Evolutionary conservation across 2,888 invertebrate species (phyloP).

Genomic region (Tillus elongatus): DNA sequence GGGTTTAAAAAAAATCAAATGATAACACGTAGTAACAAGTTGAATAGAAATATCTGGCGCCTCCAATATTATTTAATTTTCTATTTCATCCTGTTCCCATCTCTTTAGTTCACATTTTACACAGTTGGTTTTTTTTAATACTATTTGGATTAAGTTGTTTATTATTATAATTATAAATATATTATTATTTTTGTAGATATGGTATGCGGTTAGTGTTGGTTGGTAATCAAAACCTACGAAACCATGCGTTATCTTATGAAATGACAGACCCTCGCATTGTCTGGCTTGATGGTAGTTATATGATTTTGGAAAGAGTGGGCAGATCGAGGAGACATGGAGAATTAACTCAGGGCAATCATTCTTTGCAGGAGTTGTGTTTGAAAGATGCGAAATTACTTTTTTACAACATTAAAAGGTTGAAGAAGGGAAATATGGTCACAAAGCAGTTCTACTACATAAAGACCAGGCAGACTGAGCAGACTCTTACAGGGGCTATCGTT

Average conservation of each 20-base stretch:
- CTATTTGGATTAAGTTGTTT: no score
- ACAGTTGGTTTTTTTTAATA: no score
- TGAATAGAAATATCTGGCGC: no score
- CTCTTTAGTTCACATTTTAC: no score
- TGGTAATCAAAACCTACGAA: conserved; percentile 54
- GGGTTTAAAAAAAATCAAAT: no score
- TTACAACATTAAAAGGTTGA: conserved; percentile 55
- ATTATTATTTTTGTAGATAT: conserved; percentile 43
- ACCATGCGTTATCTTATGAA: conserved; percentile 48
- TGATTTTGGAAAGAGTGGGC: conserved; percentile 65
- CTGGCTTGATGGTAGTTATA: conserved; percentile 52
- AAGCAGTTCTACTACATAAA: conserved; percentile 46
- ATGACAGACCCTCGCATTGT: conserved; percentile 44
- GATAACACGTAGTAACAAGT: no score
- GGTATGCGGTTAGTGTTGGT: conserved; percentile 60
- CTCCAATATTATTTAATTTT: no score
- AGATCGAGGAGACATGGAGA: conserved; percentile 61
- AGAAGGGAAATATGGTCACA: conserved; percentile 49
- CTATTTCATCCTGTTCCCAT: no score
- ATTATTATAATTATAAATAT: no score
- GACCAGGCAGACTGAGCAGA: no score
- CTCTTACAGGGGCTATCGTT: no score
- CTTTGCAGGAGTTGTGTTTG: conserved; percentile 45
- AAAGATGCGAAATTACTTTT: conserved; percentile 55
- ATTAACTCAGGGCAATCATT: conserved; percentile 55